Evolutionary conservation across 64 coral and sea anemone genomes (phyloP).

Genomic region (Montipora cactus): DNA sequence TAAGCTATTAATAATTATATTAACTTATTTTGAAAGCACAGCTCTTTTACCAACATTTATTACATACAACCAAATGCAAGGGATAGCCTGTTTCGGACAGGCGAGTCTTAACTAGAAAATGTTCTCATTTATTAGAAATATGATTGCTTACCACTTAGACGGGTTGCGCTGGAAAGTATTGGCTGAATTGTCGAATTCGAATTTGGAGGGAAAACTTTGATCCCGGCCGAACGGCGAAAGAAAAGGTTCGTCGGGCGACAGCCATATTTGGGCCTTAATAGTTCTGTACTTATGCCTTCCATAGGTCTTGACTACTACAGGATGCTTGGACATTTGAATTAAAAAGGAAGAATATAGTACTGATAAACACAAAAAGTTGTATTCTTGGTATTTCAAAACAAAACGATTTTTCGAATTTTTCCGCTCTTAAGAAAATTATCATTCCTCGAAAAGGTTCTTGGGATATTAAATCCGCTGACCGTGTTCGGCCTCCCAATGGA

Average conservation of each 20-base stretch:
- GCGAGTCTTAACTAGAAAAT: neutral
- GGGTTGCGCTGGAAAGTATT: neutral
- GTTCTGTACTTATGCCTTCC: constrained; percentile 69
- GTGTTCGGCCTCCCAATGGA: too few relatives aligned
- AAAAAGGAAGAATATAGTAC: neutral
- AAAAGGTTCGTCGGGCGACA: constrained; percentile 60
- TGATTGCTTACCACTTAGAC: constrained; percentile 11
- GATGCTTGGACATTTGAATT: constrained; percentile 52
- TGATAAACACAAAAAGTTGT: neutral
- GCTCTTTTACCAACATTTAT: too few relatives aligned
- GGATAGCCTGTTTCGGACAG: too few relatives aligned
- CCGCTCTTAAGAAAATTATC: constrained; percentile 37
- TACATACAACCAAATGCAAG: too few relatives aligned
- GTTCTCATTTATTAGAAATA: neutral
- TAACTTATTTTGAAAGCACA: too few relatives aligned
- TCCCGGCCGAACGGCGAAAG: constrained; percentile 43
- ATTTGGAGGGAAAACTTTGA: constrained; percentile 44
- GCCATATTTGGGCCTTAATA: constrained; percentile 53
- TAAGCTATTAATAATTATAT: too few relatives aligned
- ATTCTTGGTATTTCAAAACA: neutral
- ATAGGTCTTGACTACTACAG: constrained; percentile 66
- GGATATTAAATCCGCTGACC: neutral
- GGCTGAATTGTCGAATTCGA: neutral
- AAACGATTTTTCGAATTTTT: constrained; percentile 64
- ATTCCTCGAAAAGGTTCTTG: neutral